Conservation (phyloP, 2,888 invertebrate species). For the Mimas tiliae region DNA sequence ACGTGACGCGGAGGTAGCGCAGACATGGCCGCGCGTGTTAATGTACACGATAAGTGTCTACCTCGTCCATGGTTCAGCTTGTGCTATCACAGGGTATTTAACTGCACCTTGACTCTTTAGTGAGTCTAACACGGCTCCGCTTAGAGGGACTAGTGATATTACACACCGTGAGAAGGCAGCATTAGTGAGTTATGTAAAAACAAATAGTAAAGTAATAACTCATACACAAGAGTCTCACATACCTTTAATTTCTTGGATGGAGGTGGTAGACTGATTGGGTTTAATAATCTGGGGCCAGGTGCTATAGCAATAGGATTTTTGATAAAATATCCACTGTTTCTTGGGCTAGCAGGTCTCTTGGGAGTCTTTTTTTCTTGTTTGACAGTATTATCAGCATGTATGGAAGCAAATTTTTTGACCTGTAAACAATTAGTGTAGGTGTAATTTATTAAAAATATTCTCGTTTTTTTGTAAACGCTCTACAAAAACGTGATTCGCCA, state of each 20-base stretch:
- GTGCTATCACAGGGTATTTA: too few species aligned
- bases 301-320: conserved; percentile 62
- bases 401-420: conserved; percentile 80
- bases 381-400: conserved; percentile 57
- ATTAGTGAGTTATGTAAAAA: conserved; percentile 10
- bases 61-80: too few species aligned
- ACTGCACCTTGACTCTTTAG: too few species aligned
- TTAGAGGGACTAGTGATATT: too few species aligned
- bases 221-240: conserved; percentile 24
- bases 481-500: not conserved
- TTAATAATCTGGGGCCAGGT: conserved; percentile 45
- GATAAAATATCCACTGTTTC: conserved; percentile 53
- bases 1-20: too few species aligned
- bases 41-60: too few species aligned
- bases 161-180: too few species aligned
- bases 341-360: conserved; percentile 70
- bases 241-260: conserved; percentile 68
- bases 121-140: too few species aligned
- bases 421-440: conserved; percentile 38
- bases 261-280: conserved; percentile 45
- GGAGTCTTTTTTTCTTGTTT: conserved; percentile 62
- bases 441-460: not conserved
- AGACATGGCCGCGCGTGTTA: too few species aligned
- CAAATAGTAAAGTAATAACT: not conserved
- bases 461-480: not conserved